phyloP scores from a whole-genome alignment of 1,140 invertebrate genomes.

The Calliphora vicina region DNA sequence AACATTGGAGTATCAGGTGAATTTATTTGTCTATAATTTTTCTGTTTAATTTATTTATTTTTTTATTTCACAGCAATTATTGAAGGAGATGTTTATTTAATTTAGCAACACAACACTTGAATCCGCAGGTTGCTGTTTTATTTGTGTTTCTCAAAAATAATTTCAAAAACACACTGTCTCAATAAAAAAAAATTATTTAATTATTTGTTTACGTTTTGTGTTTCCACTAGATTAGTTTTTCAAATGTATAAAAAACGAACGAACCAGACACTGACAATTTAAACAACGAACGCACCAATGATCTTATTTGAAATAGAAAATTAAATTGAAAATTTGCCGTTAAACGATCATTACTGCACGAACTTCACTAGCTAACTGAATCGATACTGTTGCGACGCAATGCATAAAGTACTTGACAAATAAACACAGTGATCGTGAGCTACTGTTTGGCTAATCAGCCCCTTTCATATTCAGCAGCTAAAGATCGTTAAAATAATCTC shows the following conservation, averaged over 20 bases:
- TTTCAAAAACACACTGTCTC: background rate
- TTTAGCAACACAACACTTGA: background rate
- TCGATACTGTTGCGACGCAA: background rate
- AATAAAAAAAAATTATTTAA: background rate
- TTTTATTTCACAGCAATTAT: no score
- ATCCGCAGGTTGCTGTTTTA: constrained; percentile 20
- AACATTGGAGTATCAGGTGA: no score
- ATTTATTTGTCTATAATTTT: no score
- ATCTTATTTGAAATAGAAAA: background rate
- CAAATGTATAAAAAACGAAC: background rate
- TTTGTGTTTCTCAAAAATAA: background rate
- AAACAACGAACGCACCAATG: background rate
- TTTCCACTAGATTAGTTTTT: constrained; percentile 24
- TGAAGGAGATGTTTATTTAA: no score
- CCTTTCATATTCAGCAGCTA: background rate
- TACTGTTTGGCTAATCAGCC: background rate
- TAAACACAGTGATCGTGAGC: background rate
- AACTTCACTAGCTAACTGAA: background rate
- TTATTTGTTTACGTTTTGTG: constrained; percentile 12
- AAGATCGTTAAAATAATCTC: background rate
- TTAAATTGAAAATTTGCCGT: background rate
- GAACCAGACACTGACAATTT: no score
- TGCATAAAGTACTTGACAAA: background rate
- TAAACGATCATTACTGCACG: background rate
- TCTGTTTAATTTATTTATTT: no score